Conservation (phyloP, 2,888 invertebrate species). For the Cephus pulcher region DNA sequence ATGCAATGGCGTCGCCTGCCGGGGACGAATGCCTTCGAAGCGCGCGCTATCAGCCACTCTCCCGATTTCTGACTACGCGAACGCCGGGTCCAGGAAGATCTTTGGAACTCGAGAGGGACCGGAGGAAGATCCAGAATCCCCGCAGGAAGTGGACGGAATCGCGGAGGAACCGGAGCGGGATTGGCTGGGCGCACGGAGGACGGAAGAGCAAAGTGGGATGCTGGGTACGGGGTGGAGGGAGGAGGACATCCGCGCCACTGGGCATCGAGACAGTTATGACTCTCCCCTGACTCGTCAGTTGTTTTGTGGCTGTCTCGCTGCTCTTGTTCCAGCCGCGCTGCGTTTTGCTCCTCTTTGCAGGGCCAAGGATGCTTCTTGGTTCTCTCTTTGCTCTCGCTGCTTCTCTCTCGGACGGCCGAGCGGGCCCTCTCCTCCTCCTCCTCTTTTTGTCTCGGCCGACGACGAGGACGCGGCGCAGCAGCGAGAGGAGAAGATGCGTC, state of each 20-base stretch:
- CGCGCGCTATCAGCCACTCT: too few species aligned
- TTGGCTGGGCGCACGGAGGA: too few species aligned
- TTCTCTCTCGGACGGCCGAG: slow-evolving; percentile 29
- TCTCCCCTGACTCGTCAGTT: slow-evolving; percentile 55
- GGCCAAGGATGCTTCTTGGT: slow-evolving; percentile 24
- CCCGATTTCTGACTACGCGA: too few species aligned
- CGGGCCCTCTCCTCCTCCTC: slow-evolving; percentile 20
- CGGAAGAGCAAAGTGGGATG: too few species aligned
- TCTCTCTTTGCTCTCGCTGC: slow-evolving; percentile 14
- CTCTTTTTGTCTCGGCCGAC: slow-evolving; percentile 21
- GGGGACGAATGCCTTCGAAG: neutral
- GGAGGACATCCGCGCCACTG: slow-evolving; percentile 57
- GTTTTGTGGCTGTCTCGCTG: slow-evolving; percentile 47
- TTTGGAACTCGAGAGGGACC: too few species aligned
- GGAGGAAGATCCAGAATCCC: neutral
- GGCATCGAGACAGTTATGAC: slow-evolving; percentile 62
- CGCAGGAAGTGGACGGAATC: neutral
- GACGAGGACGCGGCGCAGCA: slow-evolving; percentile 26
- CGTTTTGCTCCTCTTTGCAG: slow-evolving; percentile 51
- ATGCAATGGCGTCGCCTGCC: slow-evolving; percentile 46
- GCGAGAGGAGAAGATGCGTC: slow-evolving; percentile 23
- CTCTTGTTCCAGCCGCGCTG: slow-evolving; percentile 29
- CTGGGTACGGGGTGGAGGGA: neutral
- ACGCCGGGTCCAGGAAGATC: too few species aligned
- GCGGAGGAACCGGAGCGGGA: neutral